Evolutionary conservation across 2,113 vertebrate species (phyloP).

Genomic region (Hemicordylus capensis): DNA sequence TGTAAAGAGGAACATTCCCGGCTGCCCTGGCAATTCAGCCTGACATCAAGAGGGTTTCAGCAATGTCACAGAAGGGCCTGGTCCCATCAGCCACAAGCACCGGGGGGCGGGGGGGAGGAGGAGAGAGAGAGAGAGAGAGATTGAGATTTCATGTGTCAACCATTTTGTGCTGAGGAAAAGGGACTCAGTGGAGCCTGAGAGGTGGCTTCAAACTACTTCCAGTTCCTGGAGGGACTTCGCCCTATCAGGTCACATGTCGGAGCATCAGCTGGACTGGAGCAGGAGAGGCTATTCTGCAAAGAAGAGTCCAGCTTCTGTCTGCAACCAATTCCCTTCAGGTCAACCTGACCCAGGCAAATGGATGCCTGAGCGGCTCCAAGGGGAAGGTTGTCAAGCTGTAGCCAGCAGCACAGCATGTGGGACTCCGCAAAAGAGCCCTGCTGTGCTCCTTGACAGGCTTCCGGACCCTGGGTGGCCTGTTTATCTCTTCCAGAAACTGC

Average conservation of each 20-base stretch:
- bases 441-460: fast-evolving
- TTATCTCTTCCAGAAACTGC: too few species aligned
- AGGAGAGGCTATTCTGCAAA: not conserved
- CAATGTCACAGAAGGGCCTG: not conserved
- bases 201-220: too few species aligned
- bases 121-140: too few species aligned
- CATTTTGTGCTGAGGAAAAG: not conserved
- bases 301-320: not conserved
- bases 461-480: too few species aligned
- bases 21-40: slow-evolving; percentile 43
- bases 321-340: not conserved
- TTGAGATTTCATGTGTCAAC: too few species aligned
- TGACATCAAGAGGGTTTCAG: slow-evolving; percentile 3
- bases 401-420: not conserved
- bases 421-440: fast-evolving
- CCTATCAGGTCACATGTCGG: not conserved
- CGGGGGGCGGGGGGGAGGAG: too few species aligned
- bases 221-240: not conserved
- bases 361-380: fast-evolving
- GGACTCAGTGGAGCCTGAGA: not conserved
- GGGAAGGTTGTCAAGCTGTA: fast-evolving
- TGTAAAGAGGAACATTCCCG: not conserved
- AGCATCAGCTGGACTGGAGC: too few species aligned
- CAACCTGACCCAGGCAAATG: fast-evolving
- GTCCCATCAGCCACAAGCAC: not conserved